Evolutionary conservation across 2,113 vertebrate species (phyloP).

Genomic region (Asarcornis scutulata): DNA sequence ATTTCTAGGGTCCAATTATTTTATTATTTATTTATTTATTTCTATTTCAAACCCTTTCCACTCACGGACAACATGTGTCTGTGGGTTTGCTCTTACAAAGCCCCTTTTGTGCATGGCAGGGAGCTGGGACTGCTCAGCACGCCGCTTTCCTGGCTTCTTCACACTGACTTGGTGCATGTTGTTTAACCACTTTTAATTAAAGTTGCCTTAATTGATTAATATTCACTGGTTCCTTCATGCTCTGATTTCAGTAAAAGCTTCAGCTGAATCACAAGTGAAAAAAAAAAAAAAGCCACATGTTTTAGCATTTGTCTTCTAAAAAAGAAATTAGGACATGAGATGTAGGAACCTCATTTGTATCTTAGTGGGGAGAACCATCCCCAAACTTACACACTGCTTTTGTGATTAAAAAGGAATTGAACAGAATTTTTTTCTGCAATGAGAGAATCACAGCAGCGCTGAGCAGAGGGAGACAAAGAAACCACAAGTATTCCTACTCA

Average conservation of each 20-base stretch:
- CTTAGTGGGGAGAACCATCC: not conserved
- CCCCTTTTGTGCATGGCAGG: fast-evolving
- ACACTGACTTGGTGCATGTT: fast-evolving
- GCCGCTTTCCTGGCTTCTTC: not conserved
- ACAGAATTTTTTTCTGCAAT: not conserved
- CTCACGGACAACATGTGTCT: not conserved
- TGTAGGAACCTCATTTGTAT: fast-evolving
- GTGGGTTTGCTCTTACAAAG: not conserved
- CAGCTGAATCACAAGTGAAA: not conserved
- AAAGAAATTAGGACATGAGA: not conserved
- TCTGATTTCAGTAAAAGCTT: not conserved
- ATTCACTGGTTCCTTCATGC: not conserved
- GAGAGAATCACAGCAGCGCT: not conserved
- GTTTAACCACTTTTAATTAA: not conserved
- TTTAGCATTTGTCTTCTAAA: not conserved
- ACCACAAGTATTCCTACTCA: not conserved
- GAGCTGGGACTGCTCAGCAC: fast-evolving
- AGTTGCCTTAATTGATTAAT: not conserved
- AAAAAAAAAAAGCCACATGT: not conserved
- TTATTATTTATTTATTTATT: not conserved
- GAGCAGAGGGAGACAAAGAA: not conserved
- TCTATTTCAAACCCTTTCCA: not conserved
- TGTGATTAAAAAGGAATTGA: not conserved
- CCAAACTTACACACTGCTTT: not conserved
- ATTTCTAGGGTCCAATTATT: too few species aligned